Base-by-base conservation (phyloP, 1,140 invertebrate species). In the Polypedilum pembai region DNA sequence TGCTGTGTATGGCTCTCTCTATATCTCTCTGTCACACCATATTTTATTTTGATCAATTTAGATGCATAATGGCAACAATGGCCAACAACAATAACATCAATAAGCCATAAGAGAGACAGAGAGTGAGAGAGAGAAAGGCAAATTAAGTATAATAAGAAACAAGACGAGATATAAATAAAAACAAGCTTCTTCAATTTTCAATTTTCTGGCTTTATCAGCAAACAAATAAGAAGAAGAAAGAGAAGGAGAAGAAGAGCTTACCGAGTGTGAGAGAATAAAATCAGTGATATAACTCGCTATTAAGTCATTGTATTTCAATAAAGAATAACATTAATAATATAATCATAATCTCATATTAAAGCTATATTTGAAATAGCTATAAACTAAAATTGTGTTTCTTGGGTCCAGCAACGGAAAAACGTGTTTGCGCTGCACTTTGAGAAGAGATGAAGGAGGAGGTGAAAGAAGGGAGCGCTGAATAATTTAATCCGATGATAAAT, bases 291-390 rank as follows among this genome's bases (percentile, higher is more conserved):
- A 69, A 69, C 17, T 69, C 65, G 65, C 65, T 69, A 69, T 69
- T 69, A 69, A 69, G 65, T 69, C 65, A 69, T 69, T 69, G 65
- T 69, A 69, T 69, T 69, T 21, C 65, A 69, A 69, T 69, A 69
- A 18, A 69, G 65, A 69, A 69, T 56, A 69, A 69, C 65, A 69
- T 69, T 69, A 69, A 69, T 69, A 69, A 69, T 10, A 69, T 69
- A 69, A 69, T 69, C 65, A 69, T 69, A 69, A 69, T 69, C 17
- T 21, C 20, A 69, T 69, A 69, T 21, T 69, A 69, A 69, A 69
- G 17, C 17, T 69, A 17, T 56, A 69, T 69, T 20, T 20, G 17
- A 21, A 18, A 69, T 69, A 69, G 18, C 45, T 56, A 56, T 56
- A 56, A 56, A 56, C 4, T 56, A 56, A 56, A 8, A 56, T 56